These are phyloP conservation scores for Microctonus brassicae DNA, from an alignment of 2,888 invertebrate species.

Conservation along the genomic window DNA sequence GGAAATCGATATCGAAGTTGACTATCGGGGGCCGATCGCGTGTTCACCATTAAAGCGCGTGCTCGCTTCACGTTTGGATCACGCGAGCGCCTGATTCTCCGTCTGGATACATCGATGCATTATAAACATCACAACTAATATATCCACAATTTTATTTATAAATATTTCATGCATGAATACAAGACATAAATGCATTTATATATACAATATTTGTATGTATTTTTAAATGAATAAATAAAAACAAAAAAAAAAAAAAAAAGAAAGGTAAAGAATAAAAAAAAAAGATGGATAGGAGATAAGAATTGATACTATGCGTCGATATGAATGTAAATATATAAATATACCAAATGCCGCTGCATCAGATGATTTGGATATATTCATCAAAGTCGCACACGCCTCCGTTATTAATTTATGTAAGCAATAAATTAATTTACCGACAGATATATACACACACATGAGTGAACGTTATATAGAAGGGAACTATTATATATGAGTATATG, in stretches of 20 bases:
- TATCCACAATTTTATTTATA: slow-evolving; percentile 30
- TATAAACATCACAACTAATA: slow-evolving; percentile 18
- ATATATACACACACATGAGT: neutral
- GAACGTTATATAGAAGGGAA: neutral
- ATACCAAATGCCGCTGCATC: slow-evolving; percentile 2
- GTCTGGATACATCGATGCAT: slow-evolving; percentile 29
- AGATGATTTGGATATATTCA: slow-evolving; percentile 31
- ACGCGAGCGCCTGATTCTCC: slow-evolving; percentile 36
- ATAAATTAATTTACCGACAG: slow-evolving; percentile 36
- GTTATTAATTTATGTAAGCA: slow-evolving; percentile 36
- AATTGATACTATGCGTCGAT: slow-evolving; percentile 37
- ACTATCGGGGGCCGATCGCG: slow-evolving; percentile 46
- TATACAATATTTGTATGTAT: slow-evolving; percentile 1
- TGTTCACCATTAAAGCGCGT: slow-evolving; percentile 44
- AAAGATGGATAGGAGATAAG: slow-evolving; percentile 34
- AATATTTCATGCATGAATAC: slow-evolving; percentile 31
- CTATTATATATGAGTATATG: too few relatives aligned
- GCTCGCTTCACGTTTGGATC: slow-evolving; percentile 31
- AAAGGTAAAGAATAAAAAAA: neutral
- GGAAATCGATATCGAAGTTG: slow-evolving; percentile 54
- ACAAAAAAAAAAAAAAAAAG: neutral
- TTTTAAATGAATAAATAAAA: too few relatives aligned
- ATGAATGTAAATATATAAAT: neutral
- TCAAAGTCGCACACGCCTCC: slow-evolving; percentile 24
- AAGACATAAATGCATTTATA: slow-evolving; percentile 12